Evolutionary conservation across 1,140 invertebrate species (phyloP).

Genomic region (Drosophila albomicans): DNA sequence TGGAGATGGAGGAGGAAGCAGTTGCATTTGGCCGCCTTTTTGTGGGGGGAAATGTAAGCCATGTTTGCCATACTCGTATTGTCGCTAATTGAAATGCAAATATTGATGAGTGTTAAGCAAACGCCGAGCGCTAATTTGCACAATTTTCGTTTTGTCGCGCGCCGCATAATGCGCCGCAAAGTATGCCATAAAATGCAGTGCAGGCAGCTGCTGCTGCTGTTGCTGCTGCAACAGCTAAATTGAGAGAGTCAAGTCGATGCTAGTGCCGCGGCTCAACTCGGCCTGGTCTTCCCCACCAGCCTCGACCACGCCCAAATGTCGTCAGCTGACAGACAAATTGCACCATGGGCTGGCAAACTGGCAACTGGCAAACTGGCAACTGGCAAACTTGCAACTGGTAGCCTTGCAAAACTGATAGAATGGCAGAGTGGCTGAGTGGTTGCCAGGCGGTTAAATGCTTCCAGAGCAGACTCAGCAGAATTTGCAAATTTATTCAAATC

Average conservation of each 20-base stretch:
- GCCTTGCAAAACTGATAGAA: slow-evolving; percentile 25
- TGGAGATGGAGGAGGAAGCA: neutral
- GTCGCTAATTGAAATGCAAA: slow-evolving; percentile 80
- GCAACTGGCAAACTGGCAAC: slow-evolving; percentile 38
- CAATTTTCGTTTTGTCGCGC: slow-evolving; percentile 75
- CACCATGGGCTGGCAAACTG: slow-evolving; percentile 47
- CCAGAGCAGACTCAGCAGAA: slow-evolving; percentile 73
- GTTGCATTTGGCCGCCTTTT: slow-evolving; percentile 20
- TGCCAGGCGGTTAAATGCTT: slow-evolving; percentile 59
- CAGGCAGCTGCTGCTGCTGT: slow-evolving; percentile 26
- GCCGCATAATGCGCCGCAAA: slow-evolving; percentile 79
- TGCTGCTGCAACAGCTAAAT: slow-evolving; percentile 38
- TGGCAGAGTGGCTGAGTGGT: slow-evolving; percentile 13
- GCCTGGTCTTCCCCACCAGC: neutral
- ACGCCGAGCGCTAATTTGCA: slow-evolving; percentile 75
- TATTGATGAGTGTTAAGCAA: slow-evolving; percentile 80
- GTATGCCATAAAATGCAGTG: slow-evolving; percentile 65
- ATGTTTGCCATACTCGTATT: slow-evolving; percentile 62
- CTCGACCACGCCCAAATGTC: slow-evolving; percentile 28
- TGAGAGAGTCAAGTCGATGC: slow-evolving; percentile 69
- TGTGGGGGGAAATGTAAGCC: slow-evolving; percentile 54
- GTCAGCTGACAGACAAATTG: slow-evolving; percentile 55
- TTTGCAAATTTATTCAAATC: slow-evolving; percentile 82
- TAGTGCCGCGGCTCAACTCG: slow-evolving; percentile 17
- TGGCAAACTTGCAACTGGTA: slow-evolving; percentile 17